Evolutionary conservation across 1,140 invertebrate species (phyloP), one percentile per base, ranked within the genome.

Genomic region (Venturia canescens): DNA sequence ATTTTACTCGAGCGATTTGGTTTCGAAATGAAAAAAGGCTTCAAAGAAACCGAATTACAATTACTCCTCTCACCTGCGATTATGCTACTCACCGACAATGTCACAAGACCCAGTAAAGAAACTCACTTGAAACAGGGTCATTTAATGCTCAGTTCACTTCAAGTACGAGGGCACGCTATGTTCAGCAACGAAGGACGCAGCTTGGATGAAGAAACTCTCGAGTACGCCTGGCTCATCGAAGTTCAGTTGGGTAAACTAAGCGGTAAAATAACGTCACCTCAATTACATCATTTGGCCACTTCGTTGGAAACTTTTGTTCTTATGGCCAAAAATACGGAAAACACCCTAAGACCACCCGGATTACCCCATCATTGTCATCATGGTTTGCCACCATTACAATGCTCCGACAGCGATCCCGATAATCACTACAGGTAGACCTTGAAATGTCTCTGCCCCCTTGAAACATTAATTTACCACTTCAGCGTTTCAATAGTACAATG

Each of bases 21-120:
- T 4, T 99, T 99, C 92, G 98, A 99, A 93, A 97, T 99, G 97
- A 96, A 98, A 85, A 99, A 99, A 89, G 94, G 94, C 11, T 99
- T 96, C 88, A 94, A 94, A 81, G 97, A 99, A 90, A 99, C 98
- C 0, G 96, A 96, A 84, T 92, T 99, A 0, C 98, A 99, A 87
- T 90, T 99, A 0, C 90, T 99, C 0, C 91, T 99, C 0, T 98
- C 97, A 81, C 98, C 98, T 0, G 95, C 97, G 0, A 95, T 98
- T 83, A 91, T 98, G 77, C 93, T 97, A n/a, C 94, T 96, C 1
- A 93, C 95, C 0, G 97, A 97, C 86, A 95, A 94, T 82, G 89
- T 96, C 4, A 91, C 93, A 18, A 92, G 97, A 79, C 92, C 94
- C 1, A 92, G 91, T 27, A 94, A 94, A 78, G 96, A 97, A 69